phyloP scores from a whole-genome alignment of 2,888 invertebrate species.

The Halictus quadricinctus region DNA sequence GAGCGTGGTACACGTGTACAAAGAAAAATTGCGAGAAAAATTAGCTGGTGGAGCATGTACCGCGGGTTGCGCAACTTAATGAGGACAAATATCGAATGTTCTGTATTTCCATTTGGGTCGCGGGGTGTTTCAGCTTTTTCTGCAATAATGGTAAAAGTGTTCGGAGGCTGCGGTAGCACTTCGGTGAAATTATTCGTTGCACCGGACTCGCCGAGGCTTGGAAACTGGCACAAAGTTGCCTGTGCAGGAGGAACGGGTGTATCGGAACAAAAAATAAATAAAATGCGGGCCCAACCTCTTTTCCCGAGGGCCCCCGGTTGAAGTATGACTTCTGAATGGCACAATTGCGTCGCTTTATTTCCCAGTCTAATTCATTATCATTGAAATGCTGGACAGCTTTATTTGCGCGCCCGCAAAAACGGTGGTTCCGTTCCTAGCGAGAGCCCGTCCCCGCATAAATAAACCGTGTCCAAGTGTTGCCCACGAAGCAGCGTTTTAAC shows the following conservation, averaged over 20 bases:
- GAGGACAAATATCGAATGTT: neutral
- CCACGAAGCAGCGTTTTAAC: neutral
- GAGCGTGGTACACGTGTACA: neutral
- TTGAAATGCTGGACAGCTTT: neutral
- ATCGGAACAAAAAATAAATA: neutral
- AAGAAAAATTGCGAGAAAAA: neutral
- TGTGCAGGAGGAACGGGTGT: neutral
- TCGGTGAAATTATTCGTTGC: slow-evolving; percentile 29
- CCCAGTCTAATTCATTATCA: slow-evolving; percentile 12
- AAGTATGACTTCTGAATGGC: slow-evolving; percentile 6
- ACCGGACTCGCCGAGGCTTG: neutral
- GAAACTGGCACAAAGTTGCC: slow-evolving; percentile 19
- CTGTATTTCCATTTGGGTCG: neutral
- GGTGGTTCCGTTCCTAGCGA: neutral
- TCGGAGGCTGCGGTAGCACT: neutral
- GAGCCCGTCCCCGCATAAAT: neutral
- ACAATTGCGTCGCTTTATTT: neutral
- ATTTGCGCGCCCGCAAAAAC: neutral
- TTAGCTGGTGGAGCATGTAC: neutral
- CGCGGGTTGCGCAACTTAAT: neutral
- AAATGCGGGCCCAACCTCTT: slow-evolving; percentile 10
- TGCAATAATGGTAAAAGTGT: neutral
- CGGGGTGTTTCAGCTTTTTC: neutral
- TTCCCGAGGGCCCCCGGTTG: neutral
- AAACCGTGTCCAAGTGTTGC: slow-evolving; percentile 1